Base-by-base conservation (phyloP, 2,797 vertebrate species). In the Anguilla marmorata region DNA sequence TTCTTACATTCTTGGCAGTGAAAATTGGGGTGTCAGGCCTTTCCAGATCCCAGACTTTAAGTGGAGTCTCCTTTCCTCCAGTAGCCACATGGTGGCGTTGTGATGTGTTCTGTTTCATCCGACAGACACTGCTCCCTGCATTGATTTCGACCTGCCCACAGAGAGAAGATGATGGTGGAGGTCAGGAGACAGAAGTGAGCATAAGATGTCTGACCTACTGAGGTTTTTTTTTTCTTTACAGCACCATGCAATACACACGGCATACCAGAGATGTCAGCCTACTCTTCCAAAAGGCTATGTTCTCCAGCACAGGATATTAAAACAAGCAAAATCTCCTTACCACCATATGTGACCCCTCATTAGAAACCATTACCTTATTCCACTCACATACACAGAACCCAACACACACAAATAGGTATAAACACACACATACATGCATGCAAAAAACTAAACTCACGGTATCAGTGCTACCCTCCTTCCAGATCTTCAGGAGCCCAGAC, bases 21-120 rank as follows among this genome's bases (percentile, higher is more conserved):
- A 98, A 98, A 16, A 97, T 74, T 0, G 98, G 95, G 0, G 90
- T 91, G 0, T 96, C 95, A 0, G 96, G 96, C 0, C 88, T 93
- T 90, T 97, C 93, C 89, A 98, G 93, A 93, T 98, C 97, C 98
- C 98, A 98, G 14, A 98, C 91, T 93, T 97, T 98, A 50, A 98
- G 93, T 0, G 92, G 93, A 89, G 97, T 98, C 56, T 98, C 97
- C 90, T 97, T 97, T 0, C 98, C 98, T 0, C 97, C 97, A 0
- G 97, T 97, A 2, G 96, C 97, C 3, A 98, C 94, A 2, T 48
- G 12, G 41, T 96, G 91, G n/a, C 48, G 92, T 12, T 89, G 90
- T 0, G 58, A 87, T 0, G 95, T 93, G 52, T 95, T 95, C 92
- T 96, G 96, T 7, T 96, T 94, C 97, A 98, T 98, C 86, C 95